Base-by-base conservation (phyloP, 2,113 vertebrate species). In the Oceanodroma tethys region DNA sequence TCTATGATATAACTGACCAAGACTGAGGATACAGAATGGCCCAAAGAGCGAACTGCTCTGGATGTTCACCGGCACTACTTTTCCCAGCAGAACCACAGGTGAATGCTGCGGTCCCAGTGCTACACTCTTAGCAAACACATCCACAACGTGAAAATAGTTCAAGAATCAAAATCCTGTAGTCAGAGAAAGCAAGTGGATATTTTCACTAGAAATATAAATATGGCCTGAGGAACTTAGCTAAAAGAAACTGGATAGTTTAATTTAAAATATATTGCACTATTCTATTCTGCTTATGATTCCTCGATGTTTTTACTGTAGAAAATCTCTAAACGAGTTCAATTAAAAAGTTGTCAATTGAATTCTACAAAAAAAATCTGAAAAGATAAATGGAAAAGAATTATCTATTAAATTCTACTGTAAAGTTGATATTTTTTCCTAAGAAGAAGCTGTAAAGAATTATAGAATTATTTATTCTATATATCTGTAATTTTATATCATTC, bases 101-200 rank as follows among this genome's bases (percentile, higher is more conserved):
- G 11, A 52, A 45, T 15, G 8, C 47, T 9, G 40, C 52, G 32
- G 43, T 5, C 58, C 38, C 85, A 59, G 79, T 1, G 45, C 75
- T 17, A 8, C 2, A 0, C 32, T 23, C 65, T 11, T 21, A 23
- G 20, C 22, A 36, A 48, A 50, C 19, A 29, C 18, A 73, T 2
- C 32, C 22, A 43, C 43, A 22, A 9, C 0, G 0, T 5, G 30
- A 19, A 45, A 59, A 50, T 2, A 13, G 21, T 11, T 62, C 53
- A n/a, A 45, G 47, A 82, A 63, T 20, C 42, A 68, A 62, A 93
- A 23, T 36, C 26, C 15, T 15, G 13, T 2, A 8, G 23, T 19
- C 17, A 29, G 30, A n/a, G 52, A 34, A 53, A 36, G 62, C 0
- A 19, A 45, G 23, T 2, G 59, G 38, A 38, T 43, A 23, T 29